Evolutionary conservation across 2,113 vertebrate genomes (phyloP).

Genomic region (Tretioscincus oriximinensis): DNA sequence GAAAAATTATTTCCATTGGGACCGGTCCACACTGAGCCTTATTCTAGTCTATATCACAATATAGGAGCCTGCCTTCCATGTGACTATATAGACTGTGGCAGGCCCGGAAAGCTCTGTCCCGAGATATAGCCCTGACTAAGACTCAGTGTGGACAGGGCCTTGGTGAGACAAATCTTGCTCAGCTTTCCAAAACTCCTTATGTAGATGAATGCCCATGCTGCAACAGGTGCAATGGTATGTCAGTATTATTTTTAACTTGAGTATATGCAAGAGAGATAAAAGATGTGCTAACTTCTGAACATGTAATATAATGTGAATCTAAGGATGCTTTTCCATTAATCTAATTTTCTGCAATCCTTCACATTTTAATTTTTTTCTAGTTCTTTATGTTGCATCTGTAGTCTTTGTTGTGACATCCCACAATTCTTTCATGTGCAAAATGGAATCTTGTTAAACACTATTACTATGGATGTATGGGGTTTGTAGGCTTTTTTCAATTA

Average conservation of each 20-base stretch:
- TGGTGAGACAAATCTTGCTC: not conserved
- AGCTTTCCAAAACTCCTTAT: slow-evolving; percentile 28
- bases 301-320: not conserved
- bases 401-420: no score
- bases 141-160: no score
- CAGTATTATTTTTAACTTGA: not conserved
- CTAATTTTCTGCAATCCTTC: not conserved
- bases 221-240: not conserved
- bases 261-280: not conserved
- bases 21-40: no score
- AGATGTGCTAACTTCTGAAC: not conserved
- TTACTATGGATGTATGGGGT: not conserved
- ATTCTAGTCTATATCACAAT: no score
- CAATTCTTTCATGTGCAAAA: not conserved
- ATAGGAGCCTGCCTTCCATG: no score
- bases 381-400: not conserved
- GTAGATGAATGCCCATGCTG: not conserved
- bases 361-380: not conserved
- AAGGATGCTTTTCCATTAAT: not conserved
- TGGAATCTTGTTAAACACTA: not conserved
- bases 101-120: no score
- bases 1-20: not conserved
- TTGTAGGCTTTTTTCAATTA: not conserved
- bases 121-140: no score
- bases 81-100: no score